Evolutionary conservation across 2,113 vertebrate species (phyloP), one percentile per base, ranked within the genome.

Genomic region (Pollachius pollachius): DNA sequence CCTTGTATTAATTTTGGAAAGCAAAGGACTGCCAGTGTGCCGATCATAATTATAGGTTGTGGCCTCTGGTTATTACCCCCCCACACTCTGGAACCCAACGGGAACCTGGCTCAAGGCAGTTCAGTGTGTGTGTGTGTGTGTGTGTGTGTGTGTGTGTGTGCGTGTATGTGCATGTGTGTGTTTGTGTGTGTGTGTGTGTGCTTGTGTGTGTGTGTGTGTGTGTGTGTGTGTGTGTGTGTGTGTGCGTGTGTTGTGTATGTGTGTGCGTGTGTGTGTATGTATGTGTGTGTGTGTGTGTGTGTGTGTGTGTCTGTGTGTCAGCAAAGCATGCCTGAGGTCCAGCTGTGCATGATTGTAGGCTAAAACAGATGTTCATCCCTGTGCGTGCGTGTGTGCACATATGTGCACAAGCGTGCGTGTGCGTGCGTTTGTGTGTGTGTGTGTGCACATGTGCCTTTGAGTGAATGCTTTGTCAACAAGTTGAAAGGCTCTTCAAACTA

Each of bases 351-450:
- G 71, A 87, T 73, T 87, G 74, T 21, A 76, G 80, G 71, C 82
- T 80, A 68, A 76, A 89, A 75, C 88, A 89, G 86, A 89, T 88
- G 88, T 88, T 83, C 61, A 62, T 78, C 27, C 19, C 52, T 41
- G 2, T 68, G 30, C 69, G 1, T 66, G 56, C 64, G 25, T 73
- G 58, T 69, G 18, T 56, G 19, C n/a, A 3, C 25, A 2, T 61
- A 8, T 62, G n/a, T 25, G 34, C 52, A 13, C 13, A 15, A 30
- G 17, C 19, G 15, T 34, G 58, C 11, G 68, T 52, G 60, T 57
- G 62, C n/a, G 52, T 34, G 52, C 19, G 30, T 60, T 58, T 34
- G 58, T 12, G 68, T 52, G 60, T 57, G 62, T 23, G 52, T 34
- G 52, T 37, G 30, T 60, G 58, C 52, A 64, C 71, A 48, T 74